phyloP scores from a whole-genome alignment of 2,113 vertebrate genomes.

The Addax nasomaculatus region DNA sequence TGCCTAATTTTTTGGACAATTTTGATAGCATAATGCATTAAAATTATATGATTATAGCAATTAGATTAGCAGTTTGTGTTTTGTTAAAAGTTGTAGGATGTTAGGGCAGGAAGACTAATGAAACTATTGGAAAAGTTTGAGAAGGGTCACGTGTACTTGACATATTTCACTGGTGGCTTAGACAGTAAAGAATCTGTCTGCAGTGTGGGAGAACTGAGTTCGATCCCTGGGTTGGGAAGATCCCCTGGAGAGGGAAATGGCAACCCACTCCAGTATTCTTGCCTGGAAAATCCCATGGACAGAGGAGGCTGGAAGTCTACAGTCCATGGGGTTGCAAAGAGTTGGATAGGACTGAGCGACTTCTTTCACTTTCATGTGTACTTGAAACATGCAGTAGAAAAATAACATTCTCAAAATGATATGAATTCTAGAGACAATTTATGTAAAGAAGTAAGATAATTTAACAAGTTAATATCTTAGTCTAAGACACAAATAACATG shows the following conservation, averaged over 20 bases:
- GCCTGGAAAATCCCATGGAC: not conserved
- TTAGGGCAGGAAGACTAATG: not conserved
- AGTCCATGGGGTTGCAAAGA: not conserved
- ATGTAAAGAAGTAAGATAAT: not conserved
- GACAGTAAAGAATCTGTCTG: not conserved
- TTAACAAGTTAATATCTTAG: not conserved
- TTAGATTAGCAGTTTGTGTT: not conserved
- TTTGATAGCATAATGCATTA: not conserved
- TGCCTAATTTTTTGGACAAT: not conserved
- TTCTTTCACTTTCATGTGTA: not conserved
- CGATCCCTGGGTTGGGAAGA: not conserved
- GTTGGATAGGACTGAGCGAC: accelerated
- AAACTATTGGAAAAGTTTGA: not conserved
- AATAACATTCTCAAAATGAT: not conserved
- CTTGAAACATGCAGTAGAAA: not conserved
- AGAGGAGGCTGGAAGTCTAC: not conserved
- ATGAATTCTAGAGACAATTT: not conserved
- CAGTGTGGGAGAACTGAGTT: not conserved
- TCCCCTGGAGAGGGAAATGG: not conserved
- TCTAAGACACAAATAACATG: not conserved
- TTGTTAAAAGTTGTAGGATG: not conserved
- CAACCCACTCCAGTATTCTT: not conserved
- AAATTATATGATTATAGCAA: not conserved
- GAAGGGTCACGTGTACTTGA: not conserved
- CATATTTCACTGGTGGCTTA: not conserved